Percentiles rank a stretch among this genome's conserved stretches.
phyloP scores from a whole-genome alignment of 2,888 invertebrate genomes.

The Acanthosoma haemorrhoidale region DNA sequence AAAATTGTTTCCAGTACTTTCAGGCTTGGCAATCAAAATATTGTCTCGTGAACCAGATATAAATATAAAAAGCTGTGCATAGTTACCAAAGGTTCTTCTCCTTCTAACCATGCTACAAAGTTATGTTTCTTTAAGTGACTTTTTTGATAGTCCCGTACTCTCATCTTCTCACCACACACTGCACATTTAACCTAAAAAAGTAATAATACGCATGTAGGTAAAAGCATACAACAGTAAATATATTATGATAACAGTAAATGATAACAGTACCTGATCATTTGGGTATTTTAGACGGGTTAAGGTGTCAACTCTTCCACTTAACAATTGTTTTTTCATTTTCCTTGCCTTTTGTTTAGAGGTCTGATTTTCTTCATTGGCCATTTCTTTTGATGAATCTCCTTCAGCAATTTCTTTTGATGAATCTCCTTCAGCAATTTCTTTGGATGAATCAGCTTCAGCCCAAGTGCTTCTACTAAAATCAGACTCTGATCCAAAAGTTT shows the following conservation, averaged over 20 bases:
- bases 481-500: not conserved
- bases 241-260: not conserved
- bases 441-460: not conserved
- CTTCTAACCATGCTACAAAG: constrained; percentile 55
- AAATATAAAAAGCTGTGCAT: not conserved
- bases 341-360: not conserved
- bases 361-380: not conserved
- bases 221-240: not conserved
- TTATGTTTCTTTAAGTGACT: constrained; percentile 54
- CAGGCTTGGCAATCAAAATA: no score
- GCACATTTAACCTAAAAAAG: constrained; percentile 34
- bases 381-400: not conserved
- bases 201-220: not conserved
- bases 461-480: no score
- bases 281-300: not conserved
- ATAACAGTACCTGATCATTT: not conserved
- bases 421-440: not conserved
- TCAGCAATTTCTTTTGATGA: not conserved
- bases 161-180: constrained; percentile 48
- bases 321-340: not conserved
- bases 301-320: not conserved
- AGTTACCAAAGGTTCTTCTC: constrained; percentile 51
- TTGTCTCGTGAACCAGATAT: not conserved
- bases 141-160: constrained; percentile 47
- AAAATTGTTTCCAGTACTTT: no score